Base-by-base conservation (phyloP, 2,797 vertebrate species). In the Gymnothorax reevesii region DNA sequence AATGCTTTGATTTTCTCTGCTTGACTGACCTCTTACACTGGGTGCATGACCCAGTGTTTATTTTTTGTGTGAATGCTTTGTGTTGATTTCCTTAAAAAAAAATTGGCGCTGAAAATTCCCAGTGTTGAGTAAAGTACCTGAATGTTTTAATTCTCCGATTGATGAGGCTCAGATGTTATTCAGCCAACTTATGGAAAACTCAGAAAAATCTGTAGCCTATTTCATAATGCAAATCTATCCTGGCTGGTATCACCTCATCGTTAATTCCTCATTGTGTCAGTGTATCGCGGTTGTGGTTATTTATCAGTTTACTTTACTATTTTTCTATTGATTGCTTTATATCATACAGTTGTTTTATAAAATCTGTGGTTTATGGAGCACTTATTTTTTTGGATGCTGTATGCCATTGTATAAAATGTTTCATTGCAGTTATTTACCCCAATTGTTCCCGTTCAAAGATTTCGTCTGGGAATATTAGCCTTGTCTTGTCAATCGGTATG, bases 251-350 rank as follows among this genome's bases (percentile, higher is more conserved):
- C 33, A 42, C 2, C 33, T 42, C 33, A 42, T 42, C 33, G 33
- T 42, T 42, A 42, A 42, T 42, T 42, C 33, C 33, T 42, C 22
- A 57, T 25, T 6, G 10, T 49, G 3, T 49, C 25, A 42, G 17
- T 96, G 97, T 97, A 96, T 42, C 33, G 2, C 33, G 33, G 33
- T 42, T 42, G 33, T 42, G 33, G 33, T 42, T 42, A 42, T 42
- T 42, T 42, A 42, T 42, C 33, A 42, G 33, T 42, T 42, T 42
- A 1, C 33, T 42, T 42, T 42, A 13, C 3, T 15, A 60, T 60
- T 60, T 7, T 7, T 7, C 59, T 62, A 3, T 62, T 62, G 17
- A 62, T 12, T 13, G 59, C 59, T 62, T 62, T 49, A 77, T 82
- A 55, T 55, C 79, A 55, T 52, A 82, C 49, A 57, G 22, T 7